These are phyloP conservation scores for Pygoscelis adeliae DNA, from an alignment of 2,113 vertebrate species.

Conservation along the genomic window DNA sequence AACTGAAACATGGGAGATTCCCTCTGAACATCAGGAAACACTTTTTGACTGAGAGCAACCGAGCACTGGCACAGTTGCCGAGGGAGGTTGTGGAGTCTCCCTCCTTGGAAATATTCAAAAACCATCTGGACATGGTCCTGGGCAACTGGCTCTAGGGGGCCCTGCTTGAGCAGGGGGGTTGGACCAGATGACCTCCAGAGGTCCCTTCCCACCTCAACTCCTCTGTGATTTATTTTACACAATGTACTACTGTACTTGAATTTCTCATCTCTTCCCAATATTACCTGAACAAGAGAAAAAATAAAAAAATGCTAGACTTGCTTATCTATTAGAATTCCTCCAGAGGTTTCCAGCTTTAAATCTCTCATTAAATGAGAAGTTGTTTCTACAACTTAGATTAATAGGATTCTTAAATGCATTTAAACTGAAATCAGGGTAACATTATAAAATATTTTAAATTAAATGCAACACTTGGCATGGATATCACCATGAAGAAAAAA, in stretches of 20 bases:
- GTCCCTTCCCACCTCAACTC: neutral
- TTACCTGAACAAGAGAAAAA: neutral
- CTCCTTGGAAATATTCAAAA: neutral
- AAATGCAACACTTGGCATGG: neutral
- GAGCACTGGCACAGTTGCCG: neutral
- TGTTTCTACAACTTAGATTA: neutral
- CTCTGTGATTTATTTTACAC: neutral
- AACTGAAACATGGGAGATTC: neutral
- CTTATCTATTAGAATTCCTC: neutral
- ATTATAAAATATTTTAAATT: constrained; percentile 25
- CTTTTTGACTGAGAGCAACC: neutral
- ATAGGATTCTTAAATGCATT: neutral
- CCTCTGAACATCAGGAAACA: neutral
- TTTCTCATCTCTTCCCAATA: neutral
- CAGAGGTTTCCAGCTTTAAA: neutral
- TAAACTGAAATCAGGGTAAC: constrained; percentile 22
- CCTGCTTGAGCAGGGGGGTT: neutral
- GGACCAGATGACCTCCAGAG: neutral
- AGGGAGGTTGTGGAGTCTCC: neutral
- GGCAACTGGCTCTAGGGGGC: neutral
- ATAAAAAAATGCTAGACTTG: neutral
- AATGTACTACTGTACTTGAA: neutral
- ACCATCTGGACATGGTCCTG: too few relatives aligned
- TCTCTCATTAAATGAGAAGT: neutral
- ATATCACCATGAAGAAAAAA: neutral